Base-by-base conservation (phyloP, 2,113 vertebrate species). In the Bufo gargarizans region DNA sequence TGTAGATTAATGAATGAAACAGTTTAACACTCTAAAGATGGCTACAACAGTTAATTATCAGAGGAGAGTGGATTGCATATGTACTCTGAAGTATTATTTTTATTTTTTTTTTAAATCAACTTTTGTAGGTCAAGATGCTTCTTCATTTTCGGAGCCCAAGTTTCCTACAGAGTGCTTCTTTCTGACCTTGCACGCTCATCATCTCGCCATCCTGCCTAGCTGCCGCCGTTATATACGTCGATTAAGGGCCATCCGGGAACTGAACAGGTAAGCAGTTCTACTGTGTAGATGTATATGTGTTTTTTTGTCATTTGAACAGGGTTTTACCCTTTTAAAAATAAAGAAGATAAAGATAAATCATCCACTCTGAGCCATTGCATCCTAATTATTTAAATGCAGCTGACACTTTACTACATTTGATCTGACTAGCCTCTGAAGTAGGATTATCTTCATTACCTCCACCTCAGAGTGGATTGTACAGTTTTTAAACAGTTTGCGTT, bases 81-180 rank as follows among this genome's bases (percentile, higher is more conserved):
- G 8, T 77, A n/a, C 56, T 13, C 16, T 61, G 16, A 61, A 9
- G 11, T 58, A 11, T 65, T 65, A 2, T 59, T 50, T 76, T 61
- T 84, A 19, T 19, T 63, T 63, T 63, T 19, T 19, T 22, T 49
- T 69, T 61, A 6, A 55, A 6, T 0, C 67, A 0, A 45, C 2
- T 55, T 72, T 63, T 8, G 67, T 90, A 99, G 98, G 96, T 88
- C 95, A 96, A 84, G 97, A 97, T 86, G 95, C 94, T 4, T 92
- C 93, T 82, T 95, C 94, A 0, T 99, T 98, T 91, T 96, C 97
- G 63, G 98, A 99, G 93, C 97, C 98, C 0, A 99, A 99, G 91
- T 99, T 99, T 92, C 98, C 98, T 0, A 99, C 98, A 0, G 97
- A 99, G 89, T 99, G 98, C 92, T 99, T 99, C 94, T 99, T 99